Evolutionary conservation across 2,113 vertebrate genomes (phyloP).

Genomic region (Myotis yumanensis): DNA sequence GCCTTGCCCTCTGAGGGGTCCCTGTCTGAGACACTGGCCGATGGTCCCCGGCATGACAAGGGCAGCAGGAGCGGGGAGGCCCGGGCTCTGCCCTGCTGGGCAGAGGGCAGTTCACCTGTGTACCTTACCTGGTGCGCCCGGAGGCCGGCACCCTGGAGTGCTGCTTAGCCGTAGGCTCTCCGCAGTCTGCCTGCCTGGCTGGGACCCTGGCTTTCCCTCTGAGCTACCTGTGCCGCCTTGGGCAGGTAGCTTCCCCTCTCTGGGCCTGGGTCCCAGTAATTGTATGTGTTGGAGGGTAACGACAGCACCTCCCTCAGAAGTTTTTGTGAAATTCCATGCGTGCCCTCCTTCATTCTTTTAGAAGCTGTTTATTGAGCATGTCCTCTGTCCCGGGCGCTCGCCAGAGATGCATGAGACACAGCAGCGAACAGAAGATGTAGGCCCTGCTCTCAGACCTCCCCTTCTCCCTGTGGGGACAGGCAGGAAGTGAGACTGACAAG

Average conservation of each 20-base stretch:
- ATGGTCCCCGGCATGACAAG: background rate
- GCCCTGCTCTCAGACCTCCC: background rate
- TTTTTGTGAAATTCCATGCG: background rate
- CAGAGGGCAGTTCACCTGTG: background rate
- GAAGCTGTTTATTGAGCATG: background rate
- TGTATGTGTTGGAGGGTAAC: background rate
- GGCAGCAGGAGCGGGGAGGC: background rate
- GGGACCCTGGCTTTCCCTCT: background rate
- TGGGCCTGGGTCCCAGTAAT: background rate
- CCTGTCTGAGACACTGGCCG: background rate
- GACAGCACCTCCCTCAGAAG: background rate
- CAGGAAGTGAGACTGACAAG: background rate
- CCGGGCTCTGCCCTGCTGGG: background rate
- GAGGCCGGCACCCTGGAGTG: rapidly evolving
- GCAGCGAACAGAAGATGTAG: background rate
- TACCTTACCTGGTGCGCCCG: background rate
- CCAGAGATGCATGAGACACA: background rate
- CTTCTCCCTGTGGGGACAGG: background rate
- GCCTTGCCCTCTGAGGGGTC: background rate
- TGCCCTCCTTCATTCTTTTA: background rate
- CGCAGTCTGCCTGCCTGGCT: background rate
- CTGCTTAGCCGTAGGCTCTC: background rate
- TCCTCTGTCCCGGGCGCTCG: background rate
- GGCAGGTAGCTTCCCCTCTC: background rate
- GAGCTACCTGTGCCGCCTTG: background rate